Conservation (phyloP, 2,113 vertebrate genomes). For the Platichthys stellatus region DNA sequence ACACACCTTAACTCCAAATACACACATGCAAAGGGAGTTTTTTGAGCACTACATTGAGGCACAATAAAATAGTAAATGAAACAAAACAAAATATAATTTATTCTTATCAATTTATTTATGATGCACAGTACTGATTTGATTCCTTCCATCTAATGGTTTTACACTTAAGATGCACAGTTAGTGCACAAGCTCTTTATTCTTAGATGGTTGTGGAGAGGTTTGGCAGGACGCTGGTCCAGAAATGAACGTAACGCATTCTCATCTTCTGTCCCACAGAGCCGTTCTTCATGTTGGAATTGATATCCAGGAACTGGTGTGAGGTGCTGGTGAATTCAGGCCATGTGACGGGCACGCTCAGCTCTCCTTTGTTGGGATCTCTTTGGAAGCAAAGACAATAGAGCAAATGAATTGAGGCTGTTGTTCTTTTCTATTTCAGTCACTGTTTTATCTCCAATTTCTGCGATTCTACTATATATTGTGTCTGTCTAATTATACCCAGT, state of each 20-base stretch:
- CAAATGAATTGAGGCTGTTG: not conserved
- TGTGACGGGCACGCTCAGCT: constrained; percentile 73
- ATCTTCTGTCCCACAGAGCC: constrained; percentile 79
- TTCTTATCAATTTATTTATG: no score
- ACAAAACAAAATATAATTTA: no score
- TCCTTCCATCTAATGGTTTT: not conserved
- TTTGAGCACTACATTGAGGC: not conserved
- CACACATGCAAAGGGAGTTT: no score
- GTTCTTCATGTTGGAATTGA: constrained; percentile 76
- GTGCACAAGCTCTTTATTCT: constrained; percentile 29
- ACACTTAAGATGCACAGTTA: not conserved
- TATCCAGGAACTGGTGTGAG: constrained; percentile 82
- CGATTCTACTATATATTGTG: not conserved
- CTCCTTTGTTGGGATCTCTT: constrained; percentile 90
- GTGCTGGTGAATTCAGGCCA: constrained; percentile 82
- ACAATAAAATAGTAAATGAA: not conserved
- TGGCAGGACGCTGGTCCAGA: constrained; percentile 81
- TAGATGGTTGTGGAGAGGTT: constrained; percentile 36
- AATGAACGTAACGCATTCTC: constrained; percentile 74
- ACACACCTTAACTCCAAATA: no score
- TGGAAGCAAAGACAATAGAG: not conserved
- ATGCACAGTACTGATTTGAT: not conserved
- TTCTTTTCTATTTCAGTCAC: not conserved
- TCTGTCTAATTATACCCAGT: constrained; percentile 82
- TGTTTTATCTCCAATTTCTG: not conserved